phyloP scores from a whole-genome alignment of 2,113 vertebrate species.

The Narcine bancroftii region DNA sequence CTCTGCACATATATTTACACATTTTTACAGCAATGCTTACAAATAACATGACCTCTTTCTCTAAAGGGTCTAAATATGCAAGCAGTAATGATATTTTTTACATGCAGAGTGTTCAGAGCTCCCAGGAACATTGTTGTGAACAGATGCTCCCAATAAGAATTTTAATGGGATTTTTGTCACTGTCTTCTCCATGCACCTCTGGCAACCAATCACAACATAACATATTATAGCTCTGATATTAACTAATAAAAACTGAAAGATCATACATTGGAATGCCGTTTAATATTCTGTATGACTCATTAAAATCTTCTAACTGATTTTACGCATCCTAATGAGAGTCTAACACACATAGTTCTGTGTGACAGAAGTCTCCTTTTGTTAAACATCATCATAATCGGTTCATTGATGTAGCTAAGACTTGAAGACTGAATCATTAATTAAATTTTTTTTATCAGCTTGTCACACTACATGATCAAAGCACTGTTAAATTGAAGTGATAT shows the following conservation, averaged over 20 bases:
- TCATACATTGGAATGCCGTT: conserved; percentile 30
- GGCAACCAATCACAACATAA: conserved; percentile 25
- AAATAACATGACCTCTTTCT: background rate
- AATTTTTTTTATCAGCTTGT: background rate
- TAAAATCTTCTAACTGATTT: background rate
- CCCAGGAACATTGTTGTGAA: conserved; percentile 12
- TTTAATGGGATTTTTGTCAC: conserved; percentile 27
- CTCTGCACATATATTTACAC: background rate
- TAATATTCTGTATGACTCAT: conserved; percentile 25
- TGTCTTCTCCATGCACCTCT: background rate
- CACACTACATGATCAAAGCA: background rate
- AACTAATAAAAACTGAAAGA: conserved; percentile 31
- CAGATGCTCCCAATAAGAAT: conserved; percentile 35
- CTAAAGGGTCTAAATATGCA: background rate
- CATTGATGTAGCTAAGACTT: background rate
- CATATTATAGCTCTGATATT: conserved; percentile 9
- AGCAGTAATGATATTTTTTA: background rate
- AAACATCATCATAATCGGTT: conserved; percentile 30
- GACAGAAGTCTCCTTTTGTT: background rate
- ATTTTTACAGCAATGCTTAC: background rate
- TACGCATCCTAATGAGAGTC: conserved; percentile 19
- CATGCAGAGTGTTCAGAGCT: background rate
- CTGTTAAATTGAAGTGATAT: background rate
- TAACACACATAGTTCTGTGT: background rate
- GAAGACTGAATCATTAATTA: background rate